Base-by-base conservation (phyloP, 2,113 vertebrate species). In the Etheostoma cragini region DNA sequence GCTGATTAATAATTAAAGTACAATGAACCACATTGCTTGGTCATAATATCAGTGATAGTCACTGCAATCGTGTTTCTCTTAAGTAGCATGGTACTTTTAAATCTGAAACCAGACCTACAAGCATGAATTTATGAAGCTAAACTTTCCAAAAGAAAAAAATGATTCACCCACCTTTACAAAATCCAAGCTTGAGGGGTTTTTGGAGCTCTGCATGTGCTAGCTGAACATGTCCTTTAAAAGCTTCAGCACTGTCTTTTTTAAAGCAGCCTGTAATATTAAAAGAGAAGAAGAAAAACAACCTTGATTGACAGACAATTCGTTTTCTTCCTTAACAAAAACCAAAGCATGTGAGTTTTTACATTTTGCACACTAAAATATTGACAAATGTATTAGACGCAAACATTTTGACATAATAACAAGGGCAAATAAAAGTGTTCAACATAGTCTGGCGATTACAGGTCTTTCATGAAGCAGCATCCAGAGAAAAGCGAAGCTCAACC, bases 271-370 rank as follows among this genome's bases (percentile, higher is more conserved):
- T 78, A 60, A 81, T 61, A 78, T 80, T 77, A 47, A 72, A 78
- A 76, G 38, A 67, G 24, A 76, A 68, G 12, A 54, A 53, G 35
- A 53, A 72, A 77, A 21, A 56, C 17, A 42, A 11, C 38, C 38
- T 22, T 84, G 72, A 80, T 76, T 83, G 73, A 83, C 72, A 71
- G 80, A 46, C 69, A 77, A 85, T 77, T 66, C n/a, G 69, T 82
- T 33, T 17, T n/a, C 13, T 6, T 30, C 30, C 2, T 33, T 56
- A 47, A 50, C 69, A 17, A 72, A 54, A 80, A 75, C 70, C 24
- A 75, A 64, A 75, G 77, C 68, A 53, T 62, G 26, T 24, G 67
- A 69, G 50, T 67, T 68, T 58, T 35, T 76, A 2, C 16, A 21
- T 83, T 88, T 65, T 35, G 30, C 49, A 35, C 54, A 21, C 11